phyloP scores from a whole-genome alignment of 2,113 vertebrate genomes.

The Menidia beryllina region DNA sequence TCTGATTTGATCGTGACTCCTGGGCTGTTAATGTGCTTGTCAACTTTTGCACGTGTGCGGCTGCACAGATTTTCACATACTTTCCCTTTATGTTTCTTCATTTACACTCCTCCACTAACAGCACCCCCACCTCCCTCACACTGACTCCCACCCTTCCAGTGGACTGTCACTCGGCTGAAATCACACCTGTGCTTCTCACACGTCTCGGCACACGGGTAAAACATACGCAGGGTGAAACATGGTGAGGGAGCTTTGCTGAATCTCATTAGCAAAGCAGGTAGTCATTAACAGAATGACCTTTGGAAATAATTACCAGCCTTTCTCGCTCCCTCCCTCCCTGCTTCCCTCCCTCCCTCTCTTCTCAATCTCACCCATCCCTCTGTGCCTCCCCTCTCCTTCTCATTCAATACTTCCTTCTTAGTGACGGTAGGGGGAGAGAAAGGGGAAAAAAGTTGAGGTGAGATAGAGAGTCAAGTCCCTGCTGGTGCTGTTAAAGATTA shows the following conservation, averaged over 20 bases:
- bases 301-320: slow-evolving; percentile 96
- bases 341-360: slow-evolving; percentile 60
- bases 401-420: slow-evolving; percentile 83
- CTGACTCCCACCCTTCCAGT: slow-evolving; percentile 47
- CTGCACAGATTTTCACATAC: slow-evolving; percentile 35
- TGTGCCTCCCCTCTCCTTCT: slow-evolving; percentile 64
- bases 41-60: slow-evolving; percentile 37
- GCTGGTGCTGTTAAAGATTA: slow-evolving; percentile 78
- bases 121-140: slow-evolving; percentile 28
- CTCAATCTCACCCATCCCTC: slow-evolving; percentile 71
- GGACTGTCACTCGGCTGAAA: slow-evolving; percentile 72
- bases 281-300: slow-evolving; percentile 98
- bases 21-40: slow-evolving; percentile 13
- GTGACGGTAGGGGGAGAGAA: slow-evolving; percentile 72
- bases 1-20: no score
- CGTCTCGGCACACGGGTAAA: slow-evolving; percentile 79
- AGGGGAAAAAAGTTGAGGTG: slow-evolving; percentile 64
- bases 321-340: slow-evolving; percentile 67
- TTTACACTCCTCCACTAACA: slow-evolving; percentile 20
- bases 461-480: slow-evolving; percentile 51
- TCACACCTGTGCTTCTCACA: slow-evolving; percentile 80
- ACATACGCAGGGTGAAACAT: slow-evolving; percentile 79
- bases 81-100: slow-evolving; percentile 53
- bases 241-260: slow-evolving; percentile 91
- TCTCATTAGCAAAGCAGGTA: slow-evolving; percentile 97